Conservation (phyloP, 1,140 invertebrate genomes). For the Sitobion miscanthi region DNA sequence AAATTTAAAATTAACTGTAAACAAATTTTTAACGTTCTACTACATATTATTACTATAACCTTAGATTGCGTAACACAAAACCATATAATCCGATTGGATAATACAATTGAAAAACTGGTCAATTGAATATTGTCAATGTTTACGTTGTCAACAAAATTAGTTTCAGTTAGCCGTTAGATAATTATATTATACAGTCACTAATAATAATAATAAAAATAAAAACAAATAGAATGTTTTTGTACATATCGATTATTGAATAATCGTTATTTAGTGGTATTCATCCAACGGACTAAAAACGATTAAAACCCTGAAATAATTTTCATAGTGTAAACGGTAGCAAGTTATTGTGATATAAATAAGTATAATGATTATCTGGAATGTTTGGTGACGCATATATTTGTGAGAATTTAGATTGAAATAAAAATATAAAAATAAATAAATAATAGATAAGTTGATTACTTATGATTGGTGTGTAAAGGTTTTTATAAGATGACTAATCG, state of each 20-base stretch:
- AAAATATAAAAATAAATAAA: background rate
- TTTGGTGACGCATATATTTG: background rate
- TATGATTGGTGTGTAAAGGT: background rate
- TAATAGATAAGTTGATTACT: background rate
- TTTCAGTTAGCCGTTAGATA: background rate
- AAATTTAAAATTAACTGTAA: background rate
- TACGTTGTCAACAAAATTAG: background rate
- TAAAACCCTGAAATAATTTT: background rate
- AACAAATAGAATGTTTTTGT: background rate
- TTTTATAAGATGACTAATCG: background rate
- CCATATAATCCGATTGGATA: background rate
- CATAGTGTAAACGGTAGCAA: background rate
- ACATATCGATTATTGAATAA: background rate
- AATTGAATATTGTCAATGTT: constrained; percentile 20
- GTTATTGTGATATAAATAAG: background rate
- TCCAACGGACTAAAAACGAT: background rate
- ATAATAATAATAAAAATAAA: background rate
- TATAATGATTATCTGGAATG: background rate
- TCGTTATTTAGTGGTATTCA: background rate
- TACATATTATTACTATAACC: too few species aligned
- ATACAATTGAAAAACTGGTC: constrained; percentile 3
- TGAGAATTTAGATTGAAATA: background rate
- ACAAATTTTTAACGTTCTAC: background rate
- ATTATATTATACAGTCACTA: constrained; percentile 7
- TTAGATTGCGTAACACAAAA: background rate